A percentile compares a stretch with the other conserved stretches of the same genome.
Conservation (phyloP, 2,113 vertebrate species). For the Stegastes partitus region DNA sequence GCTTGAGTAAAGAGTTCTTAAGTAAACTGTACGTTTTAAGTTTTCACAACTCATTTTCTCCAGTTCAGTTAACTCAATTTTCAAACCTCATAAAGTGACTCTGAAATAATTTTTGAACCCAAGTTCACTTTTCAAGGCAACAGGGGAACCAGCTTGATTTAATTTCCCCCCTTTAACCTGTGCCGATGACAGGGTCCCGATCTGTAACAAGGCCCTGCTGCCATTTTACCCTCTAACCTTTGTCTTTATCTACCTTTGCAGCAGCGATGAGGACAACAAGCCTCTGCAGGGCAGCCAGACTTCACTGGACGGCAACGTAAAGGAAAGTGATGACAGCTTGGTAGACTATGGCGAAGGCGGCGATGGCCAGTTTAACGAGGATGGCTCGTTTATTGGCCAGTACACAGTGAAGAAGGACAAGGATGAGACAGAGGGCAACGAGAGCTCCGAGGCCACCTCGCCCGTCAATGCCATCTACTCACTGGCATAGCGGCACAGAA, state of each 20-base stretch:
- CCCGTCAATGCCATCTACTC: slow-evolving; percentile 98
- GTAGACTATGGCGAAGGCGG: slow-evolving; percentile 98
- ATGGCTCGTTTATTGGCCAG: slow-evolving; percentile 98
- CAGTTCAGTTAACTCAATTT: no score
- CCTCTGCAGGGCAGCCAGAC: slow-evolving; percentile 98
- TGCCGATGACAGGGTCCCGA: not conserved
- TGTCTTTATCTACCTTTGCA: slow-evolving; percentile 36
- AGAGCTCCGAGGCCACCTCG: slow-evolving; percentile 98
- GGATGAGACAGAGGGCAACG: slow-evolving; percentile 97
- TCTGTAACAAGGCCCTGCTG: not conserved
- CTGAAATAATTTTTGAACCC: no score
- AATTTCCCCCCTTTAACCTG: not conserved
- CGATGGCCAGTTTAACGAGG: slow-evolving; percentile 97
- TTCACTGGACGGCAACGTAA: slow-evolving; percentile 95
- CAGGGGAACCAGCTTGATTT: no score
- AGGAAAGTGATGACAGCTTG: slow-evolving; percentile 98
- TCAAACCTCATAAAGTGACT: no score
- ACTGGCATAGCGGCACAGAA: slow-evolving; percentile 85
- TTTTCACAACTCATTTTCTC: no score
- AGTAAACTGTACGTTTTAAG: no score
- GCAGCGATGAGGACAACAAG: slow-evolving; percentile 99
- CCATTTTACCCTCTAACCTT: not conserved
- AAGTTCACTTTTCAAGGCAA: no score
- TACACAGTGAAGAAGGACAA: slow-evolving; percentile 99
- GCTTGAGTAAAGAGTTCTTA: no score